These are phyloP conservation scores for Brachyrhaphis roseni DNA, from an alignment of 2,797 vertebrate species.

Conservation along the genomic window DNA sequence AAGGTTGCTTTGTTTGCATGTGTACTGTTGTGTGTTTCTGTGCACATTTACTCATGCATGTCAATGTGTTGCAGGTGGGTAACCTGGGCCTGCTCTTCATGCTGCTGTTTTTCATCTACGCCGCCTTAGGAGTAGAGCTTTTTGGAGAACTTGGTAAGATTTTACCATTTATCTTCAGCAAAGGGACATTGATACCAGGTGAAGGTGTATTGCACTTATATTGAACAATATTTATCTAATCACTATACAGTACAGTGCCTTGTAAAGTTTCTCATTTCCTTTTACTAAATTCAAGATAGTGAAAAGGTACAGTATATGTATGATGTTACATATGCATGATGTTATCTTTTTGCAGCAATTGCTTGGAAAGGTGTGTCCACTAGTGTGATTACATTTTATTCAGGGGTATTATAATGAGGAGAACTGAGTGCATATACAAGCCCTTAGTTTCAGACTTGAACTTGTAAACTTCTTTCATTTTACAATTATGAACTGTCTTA, in stretches of 20 bases:
- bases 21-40: neutral
- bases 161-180: neutral
- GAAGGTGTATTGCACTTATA: no score
- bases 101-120: constrained; percentile 99
- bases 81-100: constrained; percentile 99
- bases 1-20: neutral
- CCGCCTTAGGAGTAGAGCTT: constrained; percentile 96
- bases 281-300: neutral
- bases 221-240: neutral
- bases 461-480: neutral
- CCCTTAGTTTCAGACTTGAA: neutral
- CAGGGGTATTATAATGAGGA: neutral
- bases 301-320: no score
- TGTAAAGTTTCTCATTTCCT: neutral
- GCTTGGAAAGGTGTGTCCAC: neutral
- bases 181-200: neutral
- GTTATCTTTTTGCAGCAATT: neutral
- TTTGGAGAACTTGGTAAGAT: constrained; percentile 96
- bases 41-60: neutral
- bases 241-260: neutral
- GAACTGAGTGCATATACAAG: neutral
- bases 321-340: neutral
- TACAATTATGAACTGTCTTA: neutral
- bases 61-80: constrained; percentile 88
- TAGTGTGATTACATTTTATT: neutral